Conservation (phyloP, 2,797 vertebrate genomes). For the Trachops cirrhosus region DNA sequence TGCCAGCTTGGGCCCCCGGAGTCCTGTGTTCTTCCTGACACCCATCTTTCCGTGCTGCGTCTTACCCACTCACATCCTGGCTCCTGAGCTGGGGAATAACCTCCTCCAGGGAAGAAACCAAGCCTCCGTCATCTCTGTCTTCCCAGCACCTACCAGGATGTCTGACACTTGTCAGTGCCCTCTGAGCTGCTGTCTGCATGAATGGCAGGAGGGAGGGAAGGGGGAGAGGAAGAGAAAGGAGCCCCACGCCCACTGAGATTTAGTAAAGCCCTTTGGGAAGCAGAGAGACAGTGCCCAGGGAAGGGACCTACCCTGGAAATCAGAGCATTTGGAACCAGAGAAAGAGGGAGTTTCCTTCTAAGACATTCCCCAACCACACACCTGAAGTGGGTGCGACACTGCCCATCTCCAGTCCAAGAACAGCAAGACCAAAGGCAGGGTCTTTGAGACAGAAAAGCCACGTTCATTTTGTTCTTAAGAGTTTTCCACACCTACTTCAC, state of each 20-base stretch:
- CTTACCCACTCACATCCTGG: not conserved
- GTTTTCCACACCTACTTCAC: not conserved
- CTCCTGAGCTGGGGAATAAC: not conserved
- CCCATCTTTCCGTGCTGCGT: not conserved
- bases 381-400: not conserved
- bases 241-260: not conserved
- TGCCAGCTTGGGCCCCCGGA: accelerated
- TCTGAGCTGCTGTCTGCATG: not conserved
- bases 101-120: not conserved
- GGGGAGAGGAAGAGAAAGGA: not conserved
- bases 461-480: not conserved
- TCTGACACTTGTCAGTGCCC: too few relatives aligned
- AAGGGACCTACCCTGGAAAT: not conserved
- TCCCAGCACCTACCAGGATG: not conserved
- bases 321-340: not conserved
- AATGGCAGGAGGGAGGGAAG: not conserved
- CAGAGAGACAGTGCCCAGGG: not conserved
- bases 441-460: not conserved
- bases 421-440: not conserved
- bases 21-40: not conserved
- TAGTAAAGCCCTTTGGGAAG: not conserved
- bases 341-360: not conserved
- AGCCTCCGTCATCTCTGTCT: not conserved
- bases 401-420: not conserved
- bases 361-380: not conserved